phyloP scores from a whole-genome alignment of 2,888 invertebrate genomes.

The Thymelicus lineola region DNA sequence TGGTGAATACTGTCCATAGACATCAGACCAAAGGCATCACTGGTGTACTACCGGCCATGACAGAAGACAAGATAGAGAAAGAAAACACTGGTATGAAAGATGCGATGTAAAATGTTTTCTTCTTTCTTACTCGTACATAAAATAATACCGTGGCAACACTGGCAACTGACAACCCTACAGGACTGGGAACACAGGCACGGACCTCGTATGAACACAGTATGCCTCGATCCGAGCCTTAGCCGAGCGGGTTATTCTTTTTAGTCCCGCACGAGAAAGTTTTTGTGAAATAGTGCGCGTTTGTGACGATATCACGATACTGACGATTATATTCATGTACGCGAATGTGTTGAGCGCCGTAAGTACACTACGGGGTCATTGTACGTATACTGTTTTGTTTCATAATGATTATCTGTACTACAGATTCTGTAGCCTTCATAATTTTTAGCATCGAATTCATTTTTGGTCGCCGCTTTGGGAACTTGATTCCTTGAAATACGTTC shows the following conservation, averaged over 20 bases:
- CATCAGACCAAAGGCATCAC: too few species aligned
- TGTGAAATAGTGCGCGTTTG: slow-evolving; percentile 52
- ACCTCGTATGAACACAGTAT: slow-evolving; percentile 52
- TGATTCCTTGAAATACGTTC: too few species aligned
- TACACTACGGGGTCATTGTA: slow-evolving; percentile 44
- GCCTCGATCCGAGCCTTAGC: slow-evolving; percentile 45
- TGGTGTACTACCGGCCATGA: too few species aligned
- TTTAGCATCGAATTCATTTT: too few species aligned
- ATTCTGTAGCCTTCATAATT: too few species aligned
- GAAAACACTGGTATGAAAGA: too few species aligned
- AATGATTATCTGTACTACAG: background rate
- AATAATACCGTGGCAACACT: too few species aligned
- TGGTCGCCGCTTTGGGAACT: too few species aligned
- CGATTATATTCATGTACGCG: slow-evolving; percentile 35
- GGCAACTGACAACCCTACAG: slow-evolving; percentile 23
- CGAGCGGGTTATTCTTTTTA: slow-evolving; percentile 48
- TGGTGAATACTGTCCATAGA: too few species aligned
- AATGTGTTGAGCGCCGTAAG: slow-evolving; percentile 46
- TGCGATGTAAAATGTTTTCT: too few species aligned
- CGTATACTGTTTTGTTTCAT: slow-evolving; percentile 21
- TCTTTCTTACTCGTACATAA: too few species aligned
- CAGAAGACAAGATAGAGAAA: too few species aligned
- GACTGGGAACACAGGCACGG: slow-evolving; percentile 52
- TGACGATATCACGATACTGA: slow-evolving; percentile 13
- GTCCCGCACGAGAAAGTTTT: slow-evolving; percentile 56